Conservation (phyloP, 2,888 invertebrate species). For the Sarcophaga variegata region DNA sequence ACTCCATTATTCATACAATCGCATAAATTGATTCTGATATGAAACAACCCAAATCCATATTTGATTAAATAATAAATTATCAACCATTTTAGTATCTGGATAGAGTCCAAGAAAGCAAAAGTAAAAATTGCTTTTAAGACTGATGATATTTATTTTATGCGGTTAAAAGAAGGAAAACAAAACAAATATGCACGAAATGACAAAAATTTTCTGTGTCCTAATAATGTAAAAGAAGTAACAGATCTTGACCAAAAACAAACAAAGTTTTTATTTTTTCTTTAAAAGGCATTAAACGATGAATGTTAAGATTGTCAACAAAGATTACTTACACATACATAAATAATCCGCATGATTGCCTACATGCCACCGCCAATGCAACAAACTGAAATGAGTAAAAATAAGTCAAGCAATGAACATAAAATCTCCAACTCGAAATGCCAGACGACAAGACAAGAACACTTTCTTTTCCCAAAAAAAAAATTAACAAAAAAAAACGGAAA, state of each 20-base stretch:
- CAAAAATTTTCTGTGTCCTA: slow-evolving; percentile 60
- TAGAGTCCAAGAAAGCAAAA: too few species aligned
- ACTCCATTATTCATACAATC: neutral
- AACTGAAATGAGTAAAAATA: slow-evolving; percentile 31
- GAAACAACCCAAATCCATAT: slow-evolving; percentile 12
- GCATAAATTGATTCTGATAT: neutral
- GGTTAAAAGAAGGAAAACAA: slow-evolving; percentile 5
- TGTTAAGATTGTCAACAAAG: slow-evolving; percentile 62
- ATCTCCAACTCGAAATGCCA: slow-evolving; percentile 53
- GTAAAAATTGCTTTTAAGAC: slow-evolving; percentile 52
- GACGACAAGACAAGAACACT: slow-evolving; percentile 67
- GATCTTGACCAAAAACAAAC: slow-evolving; percentile 63
- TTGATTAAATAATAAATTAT: slow-evolving; percentile 48
- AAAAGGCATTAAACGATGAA: slow-evolving; percentile 49
- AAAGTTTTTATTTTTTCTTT: slow-evolving; percentile 38
- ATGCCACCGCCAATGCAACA: slow-evolving; percentile 59
- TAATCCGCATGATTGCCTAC: slow-evolving; percentile 64
- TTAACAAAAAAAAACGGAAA: neutral
- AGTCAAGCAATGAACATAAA: slow-evolving; percentile 11
- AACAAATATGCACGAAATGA: neutral
- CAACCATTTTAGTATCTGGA: slow-evolving; percentile 7
- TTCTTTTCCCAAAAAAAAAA: slow-evolving; percentile 53
- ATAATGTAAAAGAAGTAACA: slow-evolving; percentile 59
- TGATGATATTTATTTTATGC: slow-evolving; percentile 60
- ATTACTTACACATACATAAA: slow-evolving; percentile 56